These are phyloP conservation scores for Hyphantria cunea DNA, from an alignment of 1,140 invertebrate genomes.

Conservation along the genomic window DNA sequence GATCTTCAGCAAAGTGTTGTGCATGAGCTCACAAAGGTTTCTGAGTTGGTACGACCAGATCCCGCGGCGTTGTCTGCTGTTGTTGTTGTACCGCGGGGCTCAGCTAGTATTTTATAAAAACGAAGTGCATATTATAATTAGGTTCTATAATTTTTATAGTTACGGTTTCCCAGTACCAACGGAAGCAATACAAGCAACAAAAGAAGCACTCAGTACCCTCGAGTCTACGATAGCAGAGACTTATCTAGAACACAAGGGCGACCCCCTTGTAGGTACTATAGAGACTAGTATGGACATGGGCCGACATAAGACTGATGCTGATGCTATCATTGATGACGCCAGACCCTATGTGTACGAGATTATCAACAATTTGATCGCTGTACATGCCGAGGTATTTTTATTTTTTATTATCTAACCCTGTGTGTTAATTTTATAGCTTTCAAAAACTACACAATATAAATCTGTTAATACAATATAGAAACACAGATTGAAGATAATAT, in stretches of 20 bases:
- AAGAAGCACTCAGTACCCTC: slow-evolving; percentile 83
- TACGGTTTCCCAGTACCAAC: slow-evolving; percentile 88
- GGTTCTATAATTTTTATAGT: slow-evolving; percentile 43
- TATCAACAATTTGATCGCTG: slow-evolving; percentile 94
- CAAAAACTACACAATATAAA: too few species aligned
- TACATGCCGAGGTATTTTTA: slow-evolving; percentile 92
- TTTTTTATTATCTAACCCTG: background rate
- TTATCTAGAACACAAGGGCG: slow-evolving; percentile 96
- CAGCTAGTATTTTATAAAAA: too few species aligned
- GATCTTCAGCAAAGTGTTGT: too few species aligned
- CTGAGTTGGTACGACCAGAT: too few species aligned
- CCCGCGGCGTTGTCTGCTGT: too few species aligned
- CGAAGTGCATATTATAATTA: too few species aligned
- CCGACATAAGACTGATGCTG: slow-evolving; percentile 92
- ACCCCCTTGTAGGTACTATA: slow-evolving; percentile 95
- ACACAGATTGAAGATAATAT: too few species aligned
- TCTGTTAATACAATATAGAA: too few species aligned
- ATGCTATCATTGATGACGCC: slow-evolving; percentile 88
- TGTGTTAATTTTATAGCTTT: too few species aligned
- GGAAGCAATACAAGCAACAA: slow-evolving; percentile 82
- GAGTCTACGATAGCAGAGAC: slow-evolving; percentile 89
- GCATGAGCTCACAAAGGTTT: too few species aligned
- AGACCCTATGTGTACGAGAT: slow-evolving; percentile 96
- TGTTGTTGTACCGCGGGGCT: too few species aligned
- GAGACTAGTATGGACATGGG: slow-evolving; percentile 97